A percentile compares a stretch with the other conserved stretches of the same genome.
These are phyloP conservation scores for Pristionchus mayeri DNA, from an alignment of 2,888 invertebrate genomes.

Conservation along the genomic window DNA sequence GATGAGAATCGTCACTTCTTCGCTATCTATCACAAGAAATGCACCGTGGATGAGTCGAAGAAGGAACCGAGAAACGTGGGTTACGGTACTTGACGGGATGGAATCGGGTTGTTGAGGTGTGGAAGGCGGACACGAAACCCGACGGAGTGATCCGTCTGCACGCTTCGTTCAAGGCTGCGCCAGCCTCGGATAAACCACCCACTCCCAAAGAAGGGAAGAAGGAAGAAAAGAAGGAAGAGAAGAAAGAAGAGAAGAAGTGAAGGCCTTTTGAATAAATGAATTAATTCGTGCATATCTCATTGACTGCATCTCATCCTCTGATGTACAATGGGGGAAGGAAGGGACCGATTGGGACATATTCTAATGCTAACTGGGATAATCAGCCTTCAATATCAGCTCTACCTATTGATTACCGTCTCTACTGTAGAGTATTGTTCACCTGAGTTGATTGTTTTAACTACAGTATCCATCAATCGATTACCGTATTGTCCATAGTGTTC, in stretches of 20 bases:
- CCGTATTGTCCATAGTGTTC: constrained; percentile 41
- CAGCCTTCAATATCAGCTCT: too few relatives aligned
- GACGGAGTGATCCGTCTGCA: constrained; percentile 35
- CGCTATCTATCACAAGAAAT: constrained; percentile 38
- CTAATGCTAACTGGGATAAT: too few relatives aligned
- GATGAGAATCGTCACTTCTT: constrained; percentile 46
- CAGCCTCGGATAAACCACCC: background rate
- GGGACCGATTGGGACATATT: too few relatives aligned
- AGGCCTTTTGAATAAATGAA: constrained; percentile 28
- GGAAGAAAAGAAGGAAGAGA: constrained; percentile 45
- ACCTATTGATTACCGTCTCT: background rate
- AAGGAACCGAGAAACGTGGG: constrained; percentile 23
- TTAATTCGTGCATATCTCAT: constrained; percentile 11
- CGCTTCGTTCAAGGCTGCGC: background rate
- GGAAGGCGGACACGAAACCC: constrained; percentile 38
- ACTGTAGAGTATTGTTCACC: background rate
- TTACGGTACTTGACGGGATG: background rate
- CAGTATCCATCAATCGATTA: background rate
- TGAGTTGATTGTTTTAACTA: background rate
- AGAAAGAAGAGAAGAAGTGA: constrained; percentile 41
- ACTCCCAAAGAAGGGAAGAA: too few relatives aligned
- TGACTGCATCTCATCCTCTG: background rate
- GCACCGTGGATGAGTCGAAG: constrained; percentile 41
- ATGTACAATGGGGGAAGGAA: background rate
- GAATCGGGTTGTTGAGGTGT: constrained; percentile 1